Evolutionary conservation across 2,888 invertebrate genomes (phyloP), one percentile per base, ranked within the genome.

Genomic region (Asteroscopus sphinx): DNA sequence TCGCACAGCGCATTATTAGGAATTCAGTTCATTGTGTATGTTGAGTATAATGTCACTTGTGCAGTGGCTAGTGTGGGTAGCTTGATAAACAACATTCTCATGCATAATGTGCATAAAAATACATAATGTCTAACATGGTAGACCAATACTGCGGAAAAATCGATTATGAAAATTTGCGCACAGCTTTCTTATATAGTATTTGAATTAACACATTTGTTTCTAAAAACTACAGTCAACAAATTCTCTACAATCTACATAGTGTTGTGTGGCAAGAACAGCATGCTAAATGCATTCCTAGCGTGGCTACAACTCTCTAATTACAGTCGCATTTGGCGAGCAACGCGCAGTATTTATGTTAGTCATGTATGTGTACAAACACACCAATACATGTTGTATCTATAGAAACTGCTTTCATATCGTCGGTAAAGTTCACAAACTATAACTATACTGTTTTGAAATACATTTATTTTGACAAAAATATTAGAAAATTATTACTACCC

Each of bases 31-130:
- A 21, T 0, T 21, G 17, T n/a, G 36, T 15, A 9, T 16, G n/a
- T 39, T 36, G 13, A 12, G 26, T 21, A 21, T 33, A 35, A 15
- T 35, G 26, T 5, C 33, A 35, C 3, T 30, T 25, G 7, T n/a
- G 12, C 44, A 17, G 15, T 32, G 1, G 13, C 25, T 26, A 15
- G 26, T 26, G 15, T 32, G 1, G 13, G 17, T 26, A 15, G 26
- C 30, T 44, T 63, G 41, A 41, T 7, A 1, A 28, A n/a, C 55
- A 30, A 37, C 47, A 58, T 59, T 28, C 45, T 44, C 40, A 47
- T 58, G 54, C 48, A 57, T 64, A 41, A 68, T 51, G 35, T 35
- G 41, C 53, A 59, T 51, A 37, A 21, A 25, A 57, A 57, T 32
- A 6, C 21, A 39, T n/a, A 25, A 15, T 7, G 6, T 9, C 11